Percentiles rank a stretch among this genome's conserved stretches.
Evolutionary conservation across 2,888 invertebrate species (phyloP).

Genomic region (Drosophila greeni): DNA sequence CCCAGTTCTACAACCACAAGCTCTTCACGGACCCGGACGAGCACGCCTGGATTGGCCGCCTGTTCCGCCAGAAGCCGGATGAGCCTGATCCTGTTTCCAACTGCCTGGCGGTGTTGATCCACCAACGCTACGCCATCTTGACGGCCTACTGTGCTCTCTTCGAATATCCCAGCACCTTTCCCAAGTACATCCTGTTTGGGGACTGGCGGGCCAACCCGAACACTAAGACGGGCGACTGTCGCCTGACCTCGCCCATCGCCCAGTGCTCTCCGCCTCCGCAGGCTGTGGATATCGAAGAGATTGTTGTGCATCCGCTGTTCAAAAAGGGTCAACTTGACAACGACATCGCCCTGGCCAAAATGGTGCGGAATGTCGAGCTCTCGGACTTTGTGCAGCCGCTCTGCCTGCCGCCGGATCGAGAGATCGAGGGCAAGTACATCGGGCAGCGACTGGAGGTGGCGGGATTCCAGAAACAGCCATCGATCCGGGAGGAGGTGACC

Average conservation of each 20-base stretch:
- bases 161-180: not conserved
- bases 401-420: constrained; percentile 20
- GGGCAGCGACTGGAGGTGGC: constrained; percentile 24
- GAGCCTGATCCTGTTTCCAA: not conserved
- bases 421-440: constrained; percentile 7
- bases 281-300: constrained; percentile 21
- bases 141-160: constrained; percentile 22
- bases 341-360: constrained; percentile 31
- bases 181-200: constrained; percentile 25
- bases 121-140: constrained; percentile 16
- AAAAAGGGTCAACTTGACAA: not conserved
- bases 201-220: constrained; percentile 24
- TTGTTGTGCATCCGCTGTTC: constrained; percentile 33
- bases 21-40: constrained; percentile 9
- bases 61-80: not conserved
- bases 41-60: constrained; percentile 10
- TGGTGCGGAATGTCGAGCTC: constrained; percentile 18
- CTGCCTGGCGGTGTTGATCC: constrained; percentile 28
- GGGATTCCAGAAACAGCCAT: constrained; percentile 3
- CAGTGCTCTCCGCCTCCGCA: constrained; percentile 20
- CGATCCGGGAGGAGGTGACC: not conserved
- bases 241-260: not conserved
- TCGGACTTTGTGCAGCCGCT: constrained; percentile 28
- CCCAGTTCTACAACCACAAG: constrained; percentile 5
- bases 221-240: constrained; percentile 8